Evolutionary conservation across 2,797 vertebrate genomes (phyloP), one percentile per base, ranked within the genome.

Genomic region (Erpetoichthys calabaricus): DNA sequence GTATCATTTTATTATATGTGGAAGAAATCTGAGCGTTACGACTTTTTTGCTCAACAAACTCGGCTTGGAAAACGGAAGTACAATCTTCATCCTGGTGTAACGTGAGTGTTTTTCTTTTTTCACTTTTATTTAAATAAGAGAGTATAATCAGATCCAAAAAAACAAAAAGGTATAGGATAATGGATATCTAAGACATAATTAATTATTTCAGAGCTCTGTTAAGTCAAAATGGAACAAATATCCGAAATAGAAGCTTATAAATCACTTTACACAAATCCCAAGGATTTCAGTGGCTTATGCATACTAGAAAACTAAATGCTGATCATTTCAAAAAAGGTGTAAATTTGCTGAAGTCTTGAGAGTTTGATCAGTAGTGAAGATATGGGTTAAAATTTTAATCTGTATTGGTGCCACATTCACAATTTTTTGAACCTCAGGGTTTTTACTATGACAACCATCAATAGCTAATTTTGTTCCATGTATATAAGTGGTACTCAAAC

Each of bases 1-100:
- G 93, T 99, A 72, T 93, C 94, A 44, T 99, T 99, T 78, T 97
- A 94, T 80, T 97, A 94, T 78, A 96, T 96, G 91, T 94, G 92
- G 92, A 98, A 95, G 76, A 99, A 99, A 73, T 99, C 96, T 3
- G 96, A 98, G 77, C 89, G 95, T 66, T 97, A 94, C 47, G 90
- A 94, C 86, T 97, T 97, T 86, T 98, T 95, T 82, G 92, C 93
- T 70, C 92, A 98, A 81, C 94, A 98, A 83, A 96, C 93, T 8
- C 85, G 91, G 53, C 91, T 98, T 68, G 93, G 95, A 66, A 98
- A 96, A 88, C 95, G 96, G 82, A 98, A 97, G 79, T 95, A 97
- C 70, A 94, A 91, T 73, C 91, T 97, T 69, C 94, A 95, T 66
- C 93, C 92, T 1, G 91, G 90, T 67, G 91, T 95, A 64, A 95